Percentiles rank a stretch among this genome's conserved stretches.
Evolutionary conservation across 2,888 invertebrate species (phyloP).

Genomic region (Netelia virgata): DNA sequence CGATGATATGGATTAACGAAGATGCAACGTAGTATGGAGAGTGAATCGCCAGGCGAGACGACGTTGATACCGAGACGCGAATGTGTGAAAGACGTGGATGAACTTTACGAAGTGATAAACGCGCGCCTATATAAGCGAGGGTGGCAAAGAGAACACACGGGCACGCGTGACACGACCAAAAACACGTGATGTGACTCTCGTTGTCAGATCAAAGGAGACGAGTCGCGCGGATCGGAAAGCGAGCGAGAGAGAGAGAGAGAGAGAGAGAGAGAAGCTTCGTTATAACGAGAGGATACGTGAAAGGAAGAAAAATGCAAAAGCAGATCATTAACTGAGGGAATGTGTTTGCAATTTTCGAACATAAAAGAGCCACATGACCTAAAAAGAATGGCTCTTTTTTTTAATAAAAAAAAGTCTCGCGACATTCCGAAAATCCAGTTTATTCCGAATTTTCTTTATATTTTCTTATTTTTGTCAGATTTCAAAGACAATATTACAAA

Average conservation of each 20-base stretch:
- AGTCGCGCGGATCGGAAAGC: constrained; percentile 32
- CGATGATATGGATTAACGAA: constrained; percentile 51
- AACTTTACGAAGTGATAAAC: constrained; percentile 63
- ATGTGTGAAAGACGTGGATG: constrained; percentile 54
- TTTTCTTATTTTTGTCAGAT: no score
- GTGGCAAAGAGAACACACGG: constrained; percentile 38
- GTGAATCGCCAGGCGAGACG: constrained; percentile 28
- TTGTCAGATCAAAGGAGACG: constrained; percentile 58
- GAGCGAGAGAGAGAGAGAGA: neutral
- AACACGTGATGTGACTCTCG: constrained; percentile 27
- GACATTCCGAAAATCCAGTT: no score
- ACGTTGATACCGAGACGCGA: neutral
- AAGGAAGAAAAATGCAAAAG: constrained; percentile 8
- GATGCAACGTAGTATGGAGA: constrained; percentile 30
- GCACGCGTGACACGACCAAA: constrained; percentile 8
- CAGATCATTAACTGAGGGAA: constrained; percentile 9
- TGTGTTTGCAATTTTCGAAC: constrained; percentile 13
- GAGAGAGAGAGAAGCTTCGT: constrained; percentile 30
- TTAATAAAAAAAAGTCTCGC: no score
- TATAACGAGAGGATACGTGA: constrained; percentile 25
- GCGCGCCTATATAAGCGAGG: constrained; percentile 16
- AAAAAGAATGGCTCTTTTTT: neutral
- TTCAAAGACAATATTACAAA: no score
- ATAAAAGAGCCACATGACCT: constrained; percentile 3
- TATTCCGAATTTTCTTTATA: no score